These are phyloP conservation scores for Carposina sasakii DNA, from an alignment of 1,140 invertebrate species.

Conservation along the genomic window DNA sequence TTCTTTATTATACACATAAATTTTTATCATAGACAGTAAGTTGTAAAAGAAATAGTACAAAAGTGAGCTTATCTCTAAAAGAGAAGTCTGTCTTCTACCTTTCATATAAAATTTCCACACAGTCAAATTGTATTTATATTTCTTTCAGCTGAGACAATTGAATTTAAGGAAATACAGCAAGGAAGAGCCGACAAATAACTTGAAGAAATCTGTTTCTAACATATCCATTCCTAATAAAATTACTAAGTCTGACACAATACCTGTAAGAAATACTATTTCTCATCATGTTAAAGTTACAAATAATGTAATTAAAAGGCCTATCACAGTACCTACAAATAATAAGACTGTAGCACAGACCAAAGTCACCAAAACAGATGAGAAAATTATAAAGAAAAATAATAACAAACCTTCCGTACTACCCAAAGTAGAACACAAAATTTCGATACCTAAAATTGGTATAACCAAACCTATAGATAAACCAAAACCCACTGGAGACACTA, in stretches of 20 bases:
- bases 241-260: neutral
- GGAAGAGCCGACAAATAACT: conserved; percentile 21
- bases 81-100: too few relatives aligned
- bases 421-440: conserved; percentile 8
- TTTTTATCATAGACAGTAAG: too few relatives aligned
- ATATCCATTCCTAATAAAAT: neutral
- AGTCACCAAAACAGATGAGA: conserved; percentile 7
- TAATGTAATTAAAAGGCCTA: conserved; percentile 32
- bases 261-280: conserved; percentile 29
- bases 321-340: conserved; percentile 14
- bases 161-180: conserved; percentile 58
- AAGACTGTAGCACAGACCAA: conserved; percentile 11
- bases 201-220: conserved; percentile 1
- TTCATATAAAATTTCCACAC: too few relatives aligned
- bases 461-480: conserved; percentile 5
- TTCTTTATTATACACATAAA: too few relatives aligned
- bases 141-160: conserved; percentile 49
- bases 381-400: neutral
- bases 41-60: too few relatives aligned
- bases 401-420: conserved; percentile 8
- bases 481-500: too few relatives aligned
- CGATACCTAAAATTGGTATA: conserved; percentile 4
- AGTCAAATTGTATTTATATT: too few relatives aligned
- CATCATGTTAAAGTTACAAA: conserved; percentile 19
- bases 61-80: too few relatives aligned